Evolutionary conservation across 2,113 vertebrate genomes (phyloP).

Genomic region (Poeciliopsis prolifica): DNA sequence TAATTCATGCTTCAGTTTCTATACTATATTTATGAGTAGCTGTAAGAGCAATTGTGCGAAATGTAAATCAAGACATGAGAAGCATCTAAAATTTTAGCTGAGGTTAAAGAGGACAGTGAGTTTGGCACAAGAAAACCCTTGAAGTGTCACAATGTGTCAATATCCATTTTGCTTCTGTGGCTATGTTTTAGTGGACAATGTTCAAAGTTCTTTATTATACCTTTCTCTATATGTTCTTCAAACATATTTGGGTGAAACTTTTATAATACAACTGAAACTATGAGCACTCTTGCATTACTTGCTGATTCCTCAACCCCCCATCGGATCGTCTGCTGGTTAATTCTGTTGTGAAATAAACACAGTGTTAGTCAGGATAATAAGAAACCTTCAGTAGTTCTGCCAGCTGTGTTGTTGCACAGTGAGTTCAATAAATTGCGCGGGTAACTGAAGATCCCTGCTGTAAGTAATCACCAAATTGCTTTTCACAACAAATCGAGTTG

Average conservation of each 20-base stretch:
- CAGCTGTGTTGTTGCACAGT: not conserved
- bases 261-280: not conserved
- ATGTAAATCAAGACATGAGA: not conserved
- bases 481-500: conserved; percentile 32
- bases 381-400: not conserved
- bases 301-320: not conserved
- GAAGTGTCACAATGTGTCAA: not conserved
- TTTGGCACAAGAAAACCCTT: not conserved
- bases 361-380: not conserved
- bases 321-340: not conserved
- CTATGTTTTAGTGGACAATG: no score
- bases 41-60: conserved; percentile 16
- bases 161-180: no score
- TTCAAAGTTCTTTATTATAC: no score
- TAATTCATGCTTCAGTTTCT: not conserved
- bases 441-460: no score
- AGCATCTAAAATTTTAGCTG: not conserved
- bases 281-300: not conserved
- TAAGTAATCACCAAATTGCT: conserved; percentile 56
- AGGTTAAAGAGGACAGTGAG: not conserved
- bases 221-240: no score
- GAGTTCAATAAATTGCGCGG: not conserved
- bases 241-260: no score
- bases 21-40: no score
- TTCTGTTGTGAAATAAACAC: not conserved